Evolutionary conservation across 2,888 invertebrate genomes (phyloP).

Genomic region (Drosophila fungiperda): DNA sequence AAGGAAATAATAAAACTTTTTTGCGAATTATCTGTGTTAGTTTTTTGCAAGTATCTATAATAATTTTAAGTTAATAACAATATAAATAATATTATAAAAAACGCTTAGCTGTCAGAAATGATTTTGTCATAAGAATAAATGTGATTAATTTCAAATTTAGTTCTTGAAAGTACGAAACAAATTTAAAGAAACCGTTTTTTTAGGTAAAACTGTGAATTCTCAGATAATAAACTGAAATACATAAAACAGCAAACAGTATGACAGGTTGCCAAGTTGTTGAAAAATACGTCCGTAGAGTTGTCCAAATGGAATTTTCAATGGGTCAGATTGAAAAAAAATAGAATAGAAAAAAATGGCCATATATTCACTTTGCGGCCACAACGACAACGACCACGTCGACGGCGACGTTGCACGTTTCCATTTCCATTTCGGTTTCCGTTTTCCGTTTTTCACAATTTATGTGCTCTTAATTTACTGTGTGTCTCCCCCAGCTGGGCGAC

Average conservation of each 20-base stretch:
- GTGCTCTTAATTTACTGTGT: constrained; percentile 45
- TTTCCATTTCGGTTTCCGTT: constrained; percentile 73
- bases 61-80: neutral
- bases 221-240: constrained; percentile 1
- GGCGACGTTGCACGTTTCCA: constrained; percentile 70
- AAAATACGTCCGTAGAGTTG: constrained; percentile 43
- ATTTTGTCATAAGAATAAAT: neutral
- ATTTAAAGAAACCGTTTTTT: neutral
- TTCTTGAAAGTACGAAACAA: neutral
- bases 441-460: constrained; percentile 53
- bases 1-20: neutral
- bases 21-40: neutral
- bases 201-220: neutral
- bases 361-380: constrained; percentile 43
- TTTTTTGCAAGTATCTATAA: neutral
- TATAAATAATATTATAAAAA: neutral
- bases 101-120: neutral
- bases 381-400: constrained; percentile 30
- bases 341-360: constrained; percentile 29
- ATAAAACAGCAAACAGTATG: constrained; percentile 7
- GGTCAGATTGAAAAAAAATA: constrained; percentile 1
- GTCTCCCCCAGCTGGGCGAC: constrained; percentile 9
- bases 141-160: neutral
- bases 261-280: constrained; percentile 30
- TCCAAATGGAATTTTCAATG: constrained; percentile 15